phyloP scores from a whole-genome alignment of 2,797 vertebrate genomes.

The Sebastes hopkinsi region DNA sequence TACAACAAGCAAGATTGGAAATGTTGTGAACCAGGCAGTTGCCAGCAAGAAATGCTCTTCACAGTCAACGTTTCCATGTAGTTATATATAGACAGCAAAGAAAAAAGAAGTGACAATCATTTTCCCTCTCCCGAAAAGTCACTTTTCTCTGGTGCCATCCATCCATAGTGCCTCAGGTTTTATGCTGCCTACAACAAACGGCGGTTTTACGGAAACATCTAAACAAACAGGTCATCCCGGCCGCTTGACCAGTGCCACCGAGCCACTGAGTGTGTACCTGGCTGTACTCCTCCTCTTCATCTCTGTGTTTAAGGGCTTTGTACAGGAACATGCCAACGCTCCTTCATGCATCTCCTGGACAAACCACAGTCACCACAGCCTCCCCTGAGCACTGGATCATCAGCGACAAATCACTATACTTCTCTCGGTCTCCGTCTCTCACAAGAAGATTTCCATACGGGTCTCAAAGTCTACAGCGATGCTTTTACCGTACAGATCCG shows the following conservation, averaged over 20 bases:
- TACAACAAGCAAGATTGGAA: background rate
- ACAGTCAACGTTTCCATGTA: background rate
- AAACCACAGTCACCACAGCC: constrained; percentile 69
- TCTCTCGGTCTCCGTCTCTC: constrained; percentile 3
- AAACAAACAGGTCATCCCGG: constrained; percentile 17
- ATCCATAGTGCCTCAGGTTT: background rate
- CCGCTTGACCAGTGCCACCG: constrained; percentile 25
- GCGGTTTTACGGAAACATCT: background rate
- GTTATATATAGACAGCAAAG: background rate
- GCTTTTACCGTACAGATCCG: constrained; percentile 42
- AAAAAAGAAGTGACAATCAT: background rate
- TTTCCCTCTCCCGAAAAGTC: background rate
- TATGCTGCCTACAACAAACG: background rate
- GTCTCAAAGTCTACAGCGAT: constrained; percentile 66
- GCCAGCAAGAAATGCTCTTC: background rate
- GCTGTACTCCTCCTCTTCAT: constrained; percentile 81
- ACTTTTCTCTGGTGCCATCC: background rate
- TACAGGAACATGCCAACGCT: constrained; percentile 83
- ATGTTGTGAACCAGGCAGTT: background rate
- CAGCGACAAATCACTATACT: constrained; percentile 21
- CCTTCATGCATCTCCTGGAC: constrained; percentile 77
- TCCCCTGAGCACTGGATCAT: constrained; percentile 45
- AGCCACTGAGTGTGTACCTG: constrained; percentile 71
- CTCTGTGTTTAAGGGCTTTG: constrained; percentile 83
- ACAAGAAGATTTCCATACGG: constrained; percentile 27